Evolutionary conservation across 2,113 vertebrate genomes (phyloP).

Genomic region (Pangasianodon hypophthalmus): DNA sequence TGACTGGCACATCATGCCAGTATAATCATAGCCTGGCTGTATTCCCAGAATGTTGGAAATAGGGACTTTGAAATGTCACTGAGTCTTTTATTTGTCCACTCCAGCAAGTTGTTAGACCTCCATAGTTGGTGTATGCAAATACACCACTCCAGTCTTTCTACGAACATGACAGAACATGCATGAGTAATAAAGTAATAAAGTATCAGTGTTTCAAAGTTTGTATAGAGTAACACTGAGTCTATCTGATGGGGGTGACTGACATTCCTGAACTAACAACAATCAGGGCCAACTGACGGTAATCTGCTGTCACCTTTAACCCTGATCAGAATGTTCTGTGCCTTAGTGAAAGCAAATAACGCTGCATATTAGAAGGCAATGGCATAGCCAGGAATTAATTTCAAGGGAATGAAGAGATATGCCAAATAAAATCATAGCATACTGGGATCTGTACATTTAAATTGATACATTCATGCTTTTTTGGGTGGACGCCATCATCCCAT

Average conservation of each 20-base stretch:
- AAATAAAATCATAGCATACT: neutral
- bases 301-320: neutral
- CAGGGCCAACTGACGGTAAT: neutral
- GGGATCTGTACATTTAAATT: neutral
- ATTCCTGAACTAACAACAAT: neutral
- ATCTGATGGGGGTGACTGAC: neutral
- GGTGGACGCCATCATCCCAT: neutral
- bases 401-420: neutral
- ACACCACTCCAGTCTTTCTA: neutral
- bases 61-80: neutral
- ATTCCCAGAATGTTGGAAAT: constrained; percentile 25
- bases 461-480: neutral
- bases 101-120: neutral
- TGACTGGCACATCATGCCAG: constrained; percentile 17
- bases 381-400: neutral
- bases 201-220: neutral
- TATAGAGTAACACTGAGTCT: neutral
- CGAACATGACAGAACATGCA: neutral
- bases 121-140: neutral
- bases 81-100: constrained; percentile 21
- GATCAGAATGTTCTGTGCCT: neutral
- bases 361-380: neutral
- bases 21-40: constrained; percentile 31
- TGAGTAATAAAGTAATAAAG: neutral
- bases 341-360: neutral